Evolutionary conservation across 2,888 invertebrate genomes (phyloP), one percentile per base, ranked within the genome.

Genomic region (Muscina levida): DNA sequence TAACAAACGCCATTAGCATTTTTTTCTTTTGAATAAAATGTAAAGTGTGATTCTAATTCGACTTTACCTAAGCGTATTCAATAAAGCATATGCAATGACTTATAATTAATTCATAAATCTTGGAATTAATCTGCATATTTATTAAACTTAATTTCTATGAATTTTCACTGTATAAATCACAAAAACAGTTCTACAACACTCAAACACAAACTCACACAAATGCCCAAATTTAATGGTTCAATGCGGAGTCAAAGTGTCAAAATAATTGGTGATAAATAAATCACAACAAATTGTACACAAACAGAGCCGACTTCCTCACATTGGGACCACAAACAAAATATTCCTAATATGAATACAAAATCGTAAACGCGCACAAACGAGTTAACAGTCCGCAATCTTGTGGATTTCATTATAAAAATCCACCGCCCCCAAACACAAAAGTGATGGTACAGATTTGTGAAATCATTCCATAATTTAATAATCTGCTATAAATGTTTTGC

Each of bases 221-320:
- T n/a, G 42, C n/a, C 62, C 19, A 13, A 19, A 15, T 37, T 17
- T 39, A 8, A 39, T 19, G 24, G 24, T 57, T 57, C 62, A 37
- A 39, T 37, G 62, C n/a, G 62, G 56, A 62, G 46, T 6, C 65
- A 76, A 79, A 44, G 39, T 72, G 76, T 76, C 79, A 79, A 70
- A 72, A 72, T 76, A 70, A 65, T 62, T 70, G 65, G 72, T 57
- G 68, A 72, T 76, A 76, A 79, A 76, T 79, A 68, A 72, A 13
- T 57, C 11, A 13, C 42, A 51, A 71, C 10, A 66, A 65, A 72
- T 44, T 68, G n/a, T 56, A 39, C 39, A 17, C n/a, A 42, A n/a
- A n/a, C n/a, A n/a, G n/a, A n/a, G 26, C 15, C n/a, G 17, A 11
- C 31, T 31, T 31, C 31, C 31, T 5, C 31, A 31, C 31, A 3